Base-by-base conservation (phyloP, 2,888 invertebrate genomes). In the Plagodis dolabraria region DNA sequence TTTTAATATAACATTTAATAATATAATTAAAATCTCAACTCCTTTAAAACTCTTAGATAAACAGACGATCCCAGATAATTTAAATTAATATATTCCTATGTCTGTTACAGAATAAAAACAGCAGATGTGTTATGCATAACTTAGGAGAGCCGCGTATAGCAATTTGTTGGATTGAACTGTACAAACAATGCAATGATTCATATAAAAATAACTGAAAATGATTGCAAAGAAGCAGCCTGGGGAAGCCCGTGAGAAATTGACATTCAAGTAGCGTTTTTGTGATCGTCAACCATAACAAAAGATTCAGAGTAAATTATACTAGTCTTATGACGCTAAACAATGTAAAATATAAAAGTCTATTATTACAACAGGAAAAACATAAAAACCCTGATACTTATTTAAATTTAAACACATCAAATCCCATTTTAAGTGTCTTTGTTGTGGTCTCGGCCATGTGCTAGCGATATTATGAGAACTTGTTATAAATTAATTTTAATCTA, bases 181-280 rank as follows among this genome's bases (percentile, higher is more conserved):
- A 56, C 12, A 51, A 64, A 47, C 65, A 53, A 66, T 63, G 58
- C 44, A 35, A 69, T 74, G 69, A 75, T 56, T 75, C 74, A 75
- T 49, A 53, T 51, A 59, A 42, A 47, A 57, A 64, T 56, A 64
- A 64, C 70, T 72, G 62, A 58, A 62, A 43, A 53, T 57, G 34
- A 67, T 66, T 64, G 60, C 38, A 35, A 52, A 58, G 55, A 65
- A 65, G 61, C 65, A 64, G 65, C 57, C 67, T 77, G 85, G 89
- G 88, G 83, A 89, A 87, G 79, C 80, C 87, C 87, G 65, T 63
- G 63, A 64, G 58, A 62, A 74, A 86, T 89, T 90, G 78, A 68
- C 78, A 89, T 89, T 87, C 90, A 70, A 69, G 50, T 63, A 63
- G 63, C 70, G 83, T 82, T 64, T 68, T 56, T 47, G 60, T 60